Conservation (phyloP, 2,113 vertebrate genomes). For the Pollimyrus isidori region DNA sequence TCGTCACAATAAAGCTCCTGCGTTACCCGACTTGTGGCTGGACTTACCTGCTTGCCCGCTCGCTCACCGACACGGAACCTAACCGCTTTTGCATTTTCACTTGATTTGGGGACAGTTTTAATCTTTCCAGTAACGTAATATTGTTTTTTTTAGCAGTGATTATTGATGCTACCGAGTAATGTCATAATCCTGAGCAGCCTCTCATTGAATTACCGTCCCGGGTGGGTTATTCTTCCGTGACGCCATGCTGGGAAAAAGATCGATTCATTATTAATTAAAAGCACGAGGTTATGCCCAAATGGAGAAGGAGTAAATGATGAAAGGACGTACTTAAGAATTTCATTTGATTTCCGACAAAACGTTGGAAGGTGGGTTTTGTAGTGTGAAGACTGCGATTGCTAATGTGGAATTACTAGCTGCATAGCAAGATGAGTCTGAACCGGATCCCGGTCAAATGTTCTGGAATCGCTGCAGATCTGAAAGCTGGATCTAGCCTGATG, state of each 20-base stretch:
- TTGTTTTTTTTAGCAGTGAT: not conserved
- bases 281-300: not conserved
- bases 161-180: not conserved
- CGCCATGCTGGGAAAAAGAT: not conserved
- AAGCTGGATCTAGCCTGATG: too few species aligned
- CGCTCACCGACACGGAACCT: too few species aligned
- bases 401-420: too few species aligned
- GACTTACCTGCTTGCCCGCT: too few species aligned
- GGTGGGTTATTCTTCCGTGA: not conserved
- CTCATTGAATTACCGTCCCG: not conserved
- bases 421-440: too few species aligned
- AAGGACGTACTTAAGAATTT: not conserved
- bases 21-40: too few species aligned
- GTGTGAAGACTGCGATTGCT: not conserved
- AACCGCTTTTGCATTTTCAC: too few species aligned
- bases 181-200: not conserved
- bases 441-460: too few species aligned
- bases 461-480: too few species aligned
- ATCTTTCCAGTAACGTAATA: not conserved
- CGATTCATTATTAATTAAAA: not conserved
- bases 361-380: not conserved
- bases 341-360: not conserved
- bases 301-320: not conserved
- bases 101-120: not conserved
- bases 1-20: too few species aligned